Evolutionary conservation across 2,797 vertebrate species (phyloP), one percentile per base, ranked within the genome.

Genomic region (Spinus pinus): DNA sequence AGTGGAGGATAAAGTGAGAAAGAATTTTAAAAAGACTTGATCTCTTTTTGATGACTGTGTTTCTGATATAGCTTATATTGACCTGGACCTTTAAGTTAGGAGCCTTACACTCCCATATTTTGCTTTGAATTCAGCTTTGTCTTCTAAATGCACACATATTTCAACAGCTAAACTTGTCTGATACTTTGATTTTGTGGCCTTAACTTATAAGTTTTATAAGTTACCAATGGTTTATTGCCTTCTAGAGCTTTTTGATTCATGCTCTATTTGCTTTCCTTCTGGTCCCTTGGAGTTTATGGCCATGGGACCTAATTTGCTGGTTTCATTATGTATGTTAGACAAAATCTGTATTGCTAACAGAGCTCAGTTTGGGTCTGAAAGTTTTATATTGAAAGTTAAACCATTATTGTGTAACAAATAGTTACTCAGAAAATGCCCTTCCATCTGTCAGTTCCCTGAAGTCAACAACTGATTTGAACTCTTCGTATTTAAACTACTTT

Each of bases 241-340:
- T 97, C 97, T 97, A 97, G 97, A 97, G 87, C 88, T 97, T 97
- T 97, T 96, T 98, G 97, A 98, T 98, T 98, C 97, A 98, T 97
- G 96, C 94, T 97, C 96, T 97, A 95, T 97, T 98, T 98, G 96
- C 93, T 97, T 97, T 97, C 96, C 95, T 95, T 98, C 97, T 98
- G 96, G 37, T 61, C 41, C 30, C 58, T 61, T 97, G 96, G 97
- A 94, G 96, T 98, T 98, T 98, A 98, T 97, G 97, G 97, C 96
- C 97, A 98, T 96, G 97, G 97, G 97, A 97, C 97, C 95, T 97
- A 98, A 98, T 98, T 98, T 98, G 96, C 97, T 97, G 96, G 83
- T 97, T 98, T 98, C 98, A 97, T 98, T 98, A 98, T 96, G 97
- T 97, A 96, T 95, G 97, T 98, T 97, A 97, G 97, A 97, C 96